Evolutionary conservation across 2,113 vertebrate species (phyloP), one percentile per base, ranked within the genome.

Genomic region (Tetrao urogallus): DNA sequence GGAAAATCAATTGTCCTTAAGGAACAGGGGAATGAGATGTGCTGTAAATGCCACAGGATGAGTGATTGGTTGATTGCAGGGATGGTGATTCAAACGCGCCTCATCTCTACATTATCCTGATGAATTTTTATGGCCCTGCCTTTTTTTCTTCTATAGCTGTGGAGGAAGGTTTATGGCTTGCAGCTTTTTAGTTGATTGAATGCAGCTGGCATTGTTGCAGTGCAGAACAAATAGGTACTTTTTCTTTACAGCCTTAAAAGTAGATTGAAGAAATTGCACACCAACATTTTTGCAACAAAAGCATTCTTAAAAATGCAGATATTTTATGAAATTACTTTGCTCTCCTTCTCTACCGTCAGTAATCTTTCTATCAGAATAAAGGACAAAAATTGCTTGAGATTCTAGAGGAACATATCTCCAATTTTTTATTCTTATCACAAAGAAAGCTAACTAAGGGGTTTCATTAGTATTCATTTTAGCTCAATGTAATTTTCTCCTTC

Each of bases 1-100:
- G 98, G 98, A 98, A 98, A 98, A 98, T 98, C 98, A 98, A 98
- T 98, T 98, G 98, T 99, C 98, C 98, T 99, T 98, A 98, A 98
- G 98, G 98, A 98, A 98, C 98, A 98, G 98, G 97, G 98, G 98
- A 98, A 98, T 98, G 98, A 98, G 98, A 98, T 98, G 98, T 98
- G 98, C 98, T 98, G 98, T 98, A 99, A 99, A 99, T 98, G 98
- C 98, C 98, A 99, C 96, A 95, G 97, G 97, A 98, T 99, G 98
- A 98, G 97, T 98, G 98, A 99, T 98, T 98, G 98, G 97, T 98
- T 98, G 98, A 98, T 98, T 98, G 98, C 98, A 97, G 96, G 94
- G 98, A 98, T 97, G 94, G 97, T 97, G 98, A 98, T 98, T 98
- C 97, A 98, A 98, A 97, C 61, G 95, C 94, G 93, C 97, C 98